Evolutionary conservation across 2,113 vertebrate genomes (phyloP).

Genomic region (Chloropsis hardwickii): DNA sequence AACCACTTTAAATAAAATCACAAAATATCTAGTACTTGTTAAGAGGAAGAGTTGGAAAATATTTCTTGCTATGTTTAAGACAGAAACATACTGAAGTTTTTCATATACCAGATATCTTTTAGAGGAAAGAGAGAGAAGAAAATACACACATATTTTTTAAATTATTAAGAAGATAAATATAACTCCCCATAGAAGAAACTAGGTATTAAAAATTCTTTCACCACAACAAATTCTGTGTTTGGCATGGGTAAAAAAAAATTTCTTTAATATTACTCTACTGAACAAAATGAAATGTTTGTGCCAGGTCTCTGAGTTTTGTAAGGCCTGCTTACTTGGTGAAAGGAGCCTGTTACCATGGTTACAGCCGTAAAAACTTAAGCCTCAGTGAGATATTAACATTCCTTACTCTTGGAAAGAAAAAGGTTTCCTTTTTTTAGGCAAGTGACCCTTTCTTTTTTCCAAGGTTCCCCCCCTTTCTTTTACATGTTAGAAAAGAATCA

Average conservation of each 20-base stretch:
- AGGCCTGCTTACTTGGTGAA: conserved; percentile 79
- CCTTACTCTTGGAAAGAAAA: conserved; percentile 73
- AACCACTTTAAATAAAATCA: background rate
- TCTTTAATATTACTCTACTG: conserved; percentile 64
- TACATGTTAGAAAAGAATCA: conserved; percentile 56
- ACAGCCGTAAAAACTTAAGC: conserved; percentile 84
- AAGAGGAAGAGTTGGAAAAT: background rate
- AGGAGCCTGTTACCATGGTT: conserved; percentile 80
- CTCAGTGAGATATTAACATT: conserved; percentile 87
- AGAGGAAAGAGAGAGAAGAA: background rate
- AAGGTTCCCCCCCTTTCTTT: conserved; percentile 46
- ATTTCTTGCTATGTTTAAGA: background rate
- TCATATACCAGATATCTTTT: background rate
- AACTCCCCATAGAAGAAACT: background rate
- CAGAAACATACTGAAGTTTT: background rate
- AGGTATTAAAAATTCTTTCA: conserved; percentile 35
- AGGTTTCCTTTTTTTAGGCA: conserved; percentile 65
- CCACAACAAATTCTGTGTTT: conserved; percentile 53
- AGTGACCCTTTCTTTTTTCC: conserved; percentile 58
- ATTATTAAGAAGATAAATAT: background rate
- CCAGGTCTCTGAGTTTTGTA: conserved; percentile 63
- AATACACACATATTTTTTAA: background rate
- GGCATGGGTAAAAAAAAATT: conserved; percentile 53
- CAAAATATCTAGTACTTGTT: background rate
- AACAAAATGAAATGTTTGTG: conserved; percentile 73